Conservation (phyloP, 1,140 invertebrate genomes). For the Brachionus plicatilis region DNA sequence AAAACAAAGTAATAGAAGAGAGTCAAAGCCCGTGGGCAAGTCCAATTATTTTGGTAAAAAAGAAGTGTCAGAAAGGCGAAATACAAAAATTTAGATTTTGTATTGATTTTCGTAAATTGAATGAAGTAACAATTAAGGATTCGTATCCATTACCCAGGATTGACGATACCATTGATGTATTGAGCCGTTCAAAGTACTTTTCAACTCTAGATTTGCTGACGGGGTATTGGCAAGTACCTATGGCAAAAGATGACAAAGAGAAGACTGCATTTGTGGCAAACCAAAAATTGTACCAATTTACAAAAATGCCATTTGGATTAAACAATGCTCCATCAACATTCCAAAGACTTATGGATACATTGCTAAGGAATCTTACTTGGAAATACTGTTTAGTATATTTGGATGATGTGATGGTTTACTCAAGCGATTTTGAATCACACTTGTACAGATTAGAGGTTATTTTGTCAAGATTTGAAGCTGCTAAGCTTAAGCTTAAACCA, state of each 20-base stretch:
- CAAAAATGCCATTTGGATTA: constrained; percentile 55
- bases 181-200: neutral
- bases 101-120: neutral
- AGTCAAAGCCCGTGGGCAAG: neutral
- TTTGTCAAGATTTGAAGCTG: no score
- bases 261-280: constrained; percentile 25
- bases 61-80: neutral
- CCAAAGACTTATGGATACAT: no score
- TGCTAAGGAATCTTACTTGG: no score
- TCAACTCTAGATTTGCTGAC: neutral
- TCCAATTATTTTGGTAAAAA: neutral
- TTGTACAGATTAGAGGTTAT: no score
- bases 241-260: neutral
- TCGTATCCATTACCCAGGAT: neutral
- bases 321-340: no score
- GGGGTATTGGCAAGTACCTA: neutral
- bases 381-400: no score
- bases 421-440: no score
- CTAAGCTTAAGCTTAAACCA: no score
- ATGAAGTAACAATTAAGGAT: neutral
- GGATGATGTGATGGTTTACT: no score
- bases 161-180: neutral
- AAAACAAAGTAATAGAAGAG: neutral
- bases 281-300: constrained; percentile 45
- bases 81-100: neutral